Evolutionary conservation across 1,140 invertebrate genomes (phyloP).

Genomic region (Tigriopus japonicus): DNA sequence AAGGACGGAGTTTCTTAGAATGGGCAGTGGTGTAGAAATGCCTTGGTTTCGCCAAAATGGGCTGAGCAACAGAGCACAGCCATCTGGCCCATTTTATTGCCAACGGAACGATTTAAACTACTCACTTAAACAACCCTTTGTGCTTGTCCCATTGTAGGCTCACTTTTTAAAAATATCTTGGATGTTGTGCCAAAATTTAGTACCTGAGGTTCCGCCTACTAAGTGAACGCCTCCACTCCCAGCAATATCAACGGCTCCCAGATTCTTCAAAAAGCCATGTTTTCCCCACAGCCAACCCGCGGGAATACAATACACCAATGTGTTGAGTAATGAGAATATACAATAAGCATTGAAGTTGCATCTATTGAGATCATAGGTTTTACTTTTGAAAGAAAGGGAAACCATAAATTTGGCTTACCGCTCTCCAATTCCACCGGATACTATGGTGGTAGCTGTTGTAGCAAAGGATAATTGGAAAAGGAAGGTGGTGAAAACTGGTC

Average conservation of each 20-base stretch:
- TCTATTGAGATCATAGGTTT: too few species aligned
- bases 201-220: conserved; percentile 11
- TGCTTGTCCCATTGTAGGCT: too few species aligned
- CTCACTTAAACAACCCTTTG: too few species aligned
- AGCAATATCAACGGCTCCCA: conserved; percentile 70
- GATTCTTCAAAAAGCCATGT: conserved; percentile 55
- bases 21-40: too few species aligned
- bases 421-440: conserved; percentile 11
- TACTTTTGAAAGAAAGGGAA: too few species aligned
- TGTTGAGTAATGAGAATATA: conserved; percentile 70
- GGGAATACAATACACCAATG: conserved; percentile 72
- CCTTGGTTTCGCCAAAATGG: too few species aligned
- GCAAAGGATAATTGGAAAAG: conserved; percentile 73
- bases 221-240: conserved; percentile 82
- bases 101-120: too few species aligned
- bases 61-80: too few species aligned
- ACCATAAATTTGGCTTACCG: not conserved
- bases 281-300: conserved; percentile 82
- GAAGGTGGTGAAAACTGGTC: conserved; percentile 56
- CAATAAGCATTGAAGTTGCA: conserved; percentile 80
- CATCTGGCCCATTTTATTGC: too few species aligned
- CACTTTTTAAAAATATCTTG: too few species aligned
- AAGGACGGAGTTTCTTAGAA: too few species aligned
- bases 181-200: too few species aligned
- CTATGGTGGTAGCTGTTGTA: conserved; percentile 71